Conservation (phyloP, 2,888 invertebrate species). For the Gryllus longicercus region DNA sequence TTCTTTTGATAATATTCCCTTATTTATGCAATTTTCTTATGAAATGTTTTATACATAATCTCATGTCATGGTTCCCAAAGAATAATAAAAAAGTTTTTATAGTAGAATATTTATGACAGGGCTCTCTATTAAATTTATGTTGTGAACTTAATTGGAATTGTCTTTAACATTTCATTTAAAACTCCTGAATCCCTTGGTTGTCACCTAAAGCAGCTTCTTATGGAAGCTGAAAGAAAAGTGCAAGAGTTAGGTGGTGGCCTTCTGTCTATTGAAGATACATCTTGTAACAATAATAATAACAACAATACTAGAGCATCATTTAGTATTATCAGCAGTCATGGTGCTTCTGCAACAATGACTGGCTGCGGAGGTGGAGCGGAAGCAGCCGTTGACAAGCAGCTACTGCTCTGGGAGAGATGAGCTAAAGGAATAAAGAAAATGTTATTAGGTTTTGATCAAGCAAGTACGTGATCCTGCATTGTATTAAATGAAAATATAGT, state of each 20-base stretch:
- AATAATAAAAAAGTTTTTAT: too few species aligned
- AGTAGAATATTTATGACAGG: too few species aligned
- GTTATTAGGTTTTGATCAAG: constrained; percentile 83
- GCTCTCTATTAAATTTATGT: too few species aligned
- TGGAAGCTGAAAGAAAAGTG: constrained; percentile 79
- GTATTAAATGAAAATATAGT: background rate
- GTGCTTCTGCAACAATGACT: constrained; percentile 51
- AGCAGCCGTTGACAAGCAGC: constrained; percentile 75
- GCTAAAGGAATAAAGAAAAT: constrained; percentile 74
- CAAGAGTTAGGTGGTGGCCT: constrained; percentile 66
- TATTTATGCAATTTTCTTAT: too few species aligned
- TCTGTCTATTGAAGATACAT: constrained; percentile 39
- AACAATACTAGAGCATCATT: constrained; percentile 53
- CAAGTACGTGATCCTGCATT: constrained; percentile 50
- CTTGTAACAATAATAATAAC: constrained; percentile 35
- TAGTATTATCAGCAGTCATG: constrained; percentile 52
- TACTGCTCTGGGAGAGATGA: constrained; percentile 83
- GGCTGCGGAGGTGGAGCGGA: constrained; percentile 68
- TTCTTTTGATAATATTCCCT: too few species aligned
- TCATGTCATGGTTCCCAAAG: too few species aligned
- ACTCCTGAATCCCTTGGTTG: constrained; percentile 69
- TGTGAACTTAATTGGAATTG: too few species aligned
- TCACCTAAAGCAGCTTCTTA: constrained; percentile 70
- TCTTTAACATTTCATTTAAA: constrained; percentile 56
- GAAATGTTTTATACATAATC: too few species aligned